Base-by-base conservation (phyloP, 2,888 invertebrate genomes). In the Lycaena phlaeas region DNA sequence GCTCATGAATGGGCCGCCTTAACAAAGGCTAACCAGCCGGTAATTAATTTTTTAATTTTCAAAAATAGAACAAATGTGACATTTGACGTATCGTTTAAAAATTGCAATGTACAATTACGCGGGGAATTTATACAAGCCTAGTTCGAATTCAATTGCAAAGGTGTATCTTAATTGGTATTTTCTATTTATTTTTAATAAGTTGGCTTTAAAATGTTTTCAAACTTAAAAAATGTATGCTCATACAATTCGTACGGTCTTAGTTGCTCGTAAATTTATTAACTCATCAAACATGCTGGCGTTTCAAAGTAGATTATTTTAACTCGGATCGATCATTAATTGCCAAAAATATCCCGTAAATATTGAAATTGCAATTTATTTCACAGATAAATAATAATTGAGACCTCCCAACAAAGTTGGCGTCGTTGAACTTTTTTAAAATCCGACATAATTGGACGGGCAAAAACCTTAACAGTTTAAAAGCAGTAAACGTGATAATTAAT, bases 401-500 rank as follows among this genome's bases (percentile, higher is more conserved):
- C 11, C 17, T 18, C 29, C 15, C 25, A 26, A 39, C 39, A 39
- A 26, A 31, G 25, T 31, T 26, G 22, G 12, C 17, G 11, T 22
- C 12, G 22, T 22, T n/a, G 17, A 25, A 17, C 12, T 30, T 39
- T 31, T 26, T 26, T 14, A 9, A 17, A 26, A 26, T 15, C 15
- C 15, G 11, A 28, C 39, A 25, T 30, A 39, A 39, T 39, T 39
- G 31, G 17, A 11, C 9, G 7, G 30, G 14, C 30, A 36, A 40
- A 42, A 29, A 15, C 14, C 31, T 38, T 38, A 27, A 41, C 49
- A 43, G 43, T 48, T 48, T 50, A 46, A 53, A 53, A 48, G 45
- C 50, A 28, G 53, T 55, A 52, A 50, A 52, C 50, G 52, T 46
- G 48, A 14, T 45, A 41, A 53, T 50, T 52, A 57, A 58, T 55